These are phyloP conservation scores for Salminus brasiliensis DNA, from an alignment of 2,113 vertebrate species.

Conservation along the genomic window DNA sequence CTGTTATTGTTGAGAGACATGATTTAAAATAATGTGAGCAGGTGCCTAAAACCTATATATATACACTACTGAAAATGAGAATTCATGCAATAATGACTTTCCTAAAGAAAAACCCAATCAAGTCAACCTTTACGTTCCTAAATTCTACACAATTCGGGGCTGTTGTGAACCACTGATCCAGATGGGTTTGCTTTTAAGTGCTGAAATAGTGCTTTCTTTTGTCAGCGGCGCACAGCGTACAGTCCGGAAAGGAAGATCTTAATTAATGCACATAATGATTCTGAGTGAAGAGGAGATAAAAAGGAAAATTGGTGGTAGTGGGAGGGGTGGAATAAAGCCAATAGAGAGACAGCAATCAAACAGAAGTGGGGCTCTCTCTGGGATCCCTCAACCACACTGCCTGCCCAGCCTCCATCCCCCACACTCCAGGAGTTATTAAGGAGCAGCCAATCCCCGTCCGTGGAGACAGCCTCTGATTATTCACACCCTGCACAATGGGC, in stretches of 20 bases:
- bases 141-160: neutral
- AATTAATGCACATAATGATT: constrained; percentile 48
- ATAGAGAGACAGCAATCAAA: constrained; percentile 66
- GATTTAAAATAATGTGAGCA: too few relatives aligned
- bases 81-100: too few relatives aligned
- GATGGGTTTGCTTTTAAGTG: neutral
- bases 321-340: constrained; percentile 48
- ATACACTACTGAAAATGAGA: too few relatives aligned
- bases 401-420: constrained; percentile 57
- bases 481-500: constrained; percentile 56
- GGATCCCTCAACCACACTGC: constrained; percentile 52
- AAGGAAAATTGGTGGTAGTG: constrained; percentile 18
- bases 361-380: constrained; percentile 55
- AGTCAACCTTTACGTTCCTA: too few relatives aligned
- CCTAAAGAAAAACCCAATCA: too few relatives aligned
- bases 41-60: too few relatives aligned
- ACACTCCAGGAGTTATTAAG: constrained; percentile 53
- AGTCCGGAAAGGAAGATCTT: constrained; percentile 5
- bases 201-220: neutral
- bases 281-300: constrained; percentile 16
- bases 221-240: neutral
- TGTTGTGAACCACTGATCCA: neutral
- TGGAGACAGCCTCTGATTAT: constrained; percentile 47
- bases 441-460: constrained; percentile 38
- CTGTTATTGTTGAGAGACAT: too few relatives aligned